These are phyloP conservation scores for Sebastes matsubarae DNA, from an alignment of 2,797 vertebrate species.

Conservation along the genomic window DNA sequence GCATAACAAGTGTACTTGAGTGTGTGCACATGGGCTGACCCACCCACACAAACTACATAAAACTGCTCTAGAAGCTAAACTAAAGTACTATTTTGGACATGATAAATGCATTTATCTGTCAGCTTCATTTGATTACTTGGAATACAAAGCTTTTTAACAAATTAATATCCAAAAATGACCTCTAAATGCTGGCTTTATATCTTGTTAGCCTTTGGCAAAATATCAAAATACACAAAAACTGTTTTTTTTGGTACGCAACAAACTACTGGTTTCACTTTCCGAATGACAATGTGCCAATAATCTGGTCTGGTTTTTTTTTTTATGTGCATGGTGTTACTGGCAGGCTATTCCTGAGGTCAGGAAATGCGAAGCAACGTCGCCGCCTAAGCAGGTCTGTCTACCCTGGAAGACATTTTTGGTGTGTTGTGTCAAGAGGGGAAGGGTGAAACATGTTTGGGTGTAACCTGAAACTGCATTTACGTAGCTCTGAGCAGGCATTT, in stretches of 20 bases:
- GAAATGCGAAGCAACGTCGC: constrained; percentile 17
- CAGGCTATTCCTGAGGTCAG: background rate
- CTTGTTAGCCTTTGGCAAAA: background rate
- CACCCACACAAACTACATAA: background rate
- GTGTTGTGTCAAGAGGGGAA: background rate
- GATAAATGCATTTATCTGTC: background rate
- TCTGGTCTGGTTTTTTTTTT: background rate
- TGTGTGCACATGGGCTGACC: background rate
- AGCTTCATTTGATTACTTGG: background rate
- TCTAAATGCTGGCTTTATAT: background rate
- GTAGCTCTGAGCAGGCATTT: background rate
- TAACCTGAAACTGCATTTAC: background rate
- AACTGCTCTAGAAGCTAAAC: background rate
- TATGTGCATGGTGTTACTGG: background rate
- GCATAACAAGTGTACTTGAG: background rate
- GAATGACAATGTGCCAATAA: background rate
- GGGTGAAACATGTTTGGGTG: background rate
- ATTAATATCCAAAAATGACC: background rate
- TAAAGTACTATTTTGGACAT: background rate
- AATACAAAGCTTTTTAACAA: background rate
- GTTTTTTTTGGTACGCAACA: background rate
- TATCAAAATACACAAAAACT: background rate
- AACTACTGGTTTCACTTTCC: background rate
- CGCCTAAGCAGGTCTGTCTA: background rate
- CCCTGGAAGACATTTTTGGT: background rate